Evolutionary conservation across 92 coral and sea anemone genomes (phyloP), one percentile per base, ranked within the genome.

Genomic region (Epizoanthus rinbou): DNA sequence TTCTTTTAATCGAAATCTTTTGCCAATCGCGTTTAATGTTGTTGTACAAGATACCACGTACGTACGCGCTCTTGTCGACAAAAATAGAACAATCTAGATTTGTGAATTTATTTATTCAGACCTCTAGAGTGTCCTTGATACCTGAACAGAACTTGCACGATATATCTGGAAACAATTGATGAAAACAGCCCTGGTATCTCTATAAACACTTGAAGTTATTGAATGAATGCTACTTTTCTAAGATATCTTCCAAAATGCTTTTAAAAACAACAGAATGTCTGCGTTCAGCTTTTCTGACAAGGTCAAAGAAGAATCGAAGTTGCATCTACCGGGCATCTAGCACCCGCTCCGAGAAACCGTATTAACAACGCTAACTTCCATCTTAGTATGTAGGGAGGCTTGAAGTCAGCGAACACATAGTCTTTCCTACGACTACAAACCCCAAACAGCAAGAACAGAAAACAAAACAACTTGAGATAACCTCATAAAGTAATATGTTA

Each of bases 61-160:
- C 35, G 58, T 41, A 45, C 76, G 76, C 41, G 58, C 13, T 78
- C 58, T 37, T 17, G 58, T 78, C 53, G 71, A 78, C 57, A 78
- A 78, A 78, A 78, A 60, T 78, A 78, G 82, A 78, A 78, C 47
- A 78, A 78, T 78, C 82, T 65, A 62, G 82, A 57, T 13, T 22
- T 22, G 57, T 76, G 52, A 25, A 63, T 9, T 43, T 22, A 78
- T 78, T 58, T 62, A 41, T 78, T 78, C 82, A 78, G 82, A 78
- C 45, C 58, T 78, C 57, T 78, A 69, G 70, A 62, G 71, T 17
- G 82, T 60, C 57, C 82, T 64, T 64, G 69, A 64, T 64, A 3
- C 6, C 35, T 64, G 52, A 25, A 25, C 57, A 39, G 53, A 78
- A 62, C 57, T 39, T 62, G 59, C 58, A 22, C 43, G 70, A 43